Evolutionary conservation across 2,888 invertebrate genomes (phyloP).

Genomic region (Standfussiana lucernea): DNA sequence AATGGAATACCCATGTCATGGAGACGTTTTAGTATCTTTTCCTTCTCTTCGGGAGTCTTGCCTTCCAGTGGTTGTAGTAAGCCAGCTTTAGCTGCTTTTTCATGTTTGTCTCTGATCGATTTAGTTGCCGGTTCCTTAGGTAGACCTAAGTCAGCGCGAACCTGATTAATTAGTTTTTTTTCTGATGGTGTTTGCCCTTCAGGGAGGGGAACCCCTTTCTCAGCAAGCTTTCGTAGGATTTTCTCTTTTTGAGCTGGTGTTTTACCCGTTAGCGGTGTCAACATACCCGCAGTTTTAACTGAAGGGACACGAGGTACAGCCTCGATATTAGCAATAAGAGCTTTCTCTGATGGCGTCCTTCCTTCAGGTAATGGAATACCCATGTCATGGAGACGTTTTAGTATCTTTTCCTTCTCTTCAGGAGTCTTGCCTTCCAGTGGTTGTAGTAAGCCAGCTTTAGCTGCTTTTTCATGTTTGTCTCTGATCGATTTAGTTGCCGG

Average conservation of each 20-base stretch:
- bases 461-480: slow-evolving; percentile 56
- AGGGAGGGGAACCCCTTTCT: slow-evolving; percentile 45
- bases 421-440: slow-evolving; percentile 63
- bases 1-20: slow-evolving; percentile 63
- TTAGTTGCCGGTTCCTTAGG: slow-evolving; percentile 57
- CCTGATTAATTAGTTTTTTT: slow-evolving; percentile 49
- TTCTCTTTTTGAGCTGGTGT: too few relatives aligned
- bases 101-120: slow-evolving; percentile 43
- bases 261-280: too few relatives aligned
- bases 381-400: slow-evolving; percentile 60
- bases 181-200: slow-evolving; percentile 64
- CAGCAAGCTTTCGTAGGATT: slow-evolving; percentile 28
- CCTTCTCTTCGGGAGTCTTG: slow-evolving; percentile 63
- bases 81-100: slow-evolving; percentile 62
- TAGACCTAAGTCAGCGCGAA: slow-evolving; percentile 59
- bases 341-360: slow-evolving; percentile 65
- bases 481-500: slow-evolving; percentile 54
- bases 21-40: slow-evolving; percentile 64
- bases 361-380: slow-evolving; percentile 69
- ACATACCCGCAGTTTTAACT: slow-evolving; percentile 2
- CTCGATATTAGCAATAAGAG: neutral
- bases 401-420: slow-evolving; percentile 63
- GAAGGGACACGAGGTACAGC: neutral
- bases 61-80: slow-evolving; percentile 61
- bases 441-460: slow-evolving; percentile 59